Base-by-base conservation (phyloP, 2,888 invertebrate genomes). In the Mellilla xanthometata region DNA sequence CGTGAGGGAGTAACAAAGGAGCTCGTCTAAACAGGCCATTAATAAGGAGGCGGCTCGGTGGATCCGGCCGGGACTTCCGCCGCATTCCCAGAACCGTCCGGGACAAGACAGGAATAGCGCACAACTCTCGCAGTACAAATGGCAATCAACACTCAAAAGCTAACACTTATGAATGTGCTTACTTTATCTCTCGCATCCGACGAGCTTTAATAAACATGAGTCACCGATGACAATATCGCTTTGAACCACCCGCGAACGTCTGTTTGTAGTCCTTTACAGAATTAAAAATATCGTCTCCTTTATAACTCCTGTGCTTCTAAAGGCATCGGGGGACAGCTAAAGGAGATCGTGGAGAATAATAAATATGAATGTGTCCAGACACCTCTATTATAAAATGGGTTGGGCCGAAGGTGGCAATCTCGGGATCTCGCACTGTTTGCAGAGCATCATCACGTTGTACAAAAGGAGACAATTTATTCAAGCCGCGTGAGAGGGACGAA, bases 21-120 rank as follows among this genome's bases (percentile, higher is more conserved):
- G 81, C 77, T 72, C 75, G 81, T 81, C 81, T 86, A 88, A 88
- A 85, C 86, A 86, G 85, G 81, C 76, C 87, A 88, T 88, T 87
- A 87, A 87, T 86, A 88, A 85, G 83, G 85, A 82, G 83, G 76
- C 80, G 83, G 82, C 74, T 76, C 73, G 72, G 72, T 72, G 70
- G 80, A 72, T 76, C 72, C 76, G 74, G 63, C 68, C 76, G 80
- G 80, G 78, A 79, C 86, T 84, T 87, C 87, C 87, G 86, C 70
- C 66, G 81, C 75, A 70, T 88, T 88, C 86, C 81, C 64, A 79
- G 87, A 88, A 87, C 71, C 68, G 72, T 76, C 78, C 65, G 75
- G 73, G 80, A 83, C 82, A 79, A 77, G 85, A 81, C 87, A 75
- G 76, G 87, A 87, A 87, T 87, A 88, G 86, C 80, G 60, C 64